Percentiles rank a stretch among this genome's conserved stretches.
phyloP scores from a whole-genome alignment of 2,113 vertebrate species.

The Caranx melampygus region DNA sequence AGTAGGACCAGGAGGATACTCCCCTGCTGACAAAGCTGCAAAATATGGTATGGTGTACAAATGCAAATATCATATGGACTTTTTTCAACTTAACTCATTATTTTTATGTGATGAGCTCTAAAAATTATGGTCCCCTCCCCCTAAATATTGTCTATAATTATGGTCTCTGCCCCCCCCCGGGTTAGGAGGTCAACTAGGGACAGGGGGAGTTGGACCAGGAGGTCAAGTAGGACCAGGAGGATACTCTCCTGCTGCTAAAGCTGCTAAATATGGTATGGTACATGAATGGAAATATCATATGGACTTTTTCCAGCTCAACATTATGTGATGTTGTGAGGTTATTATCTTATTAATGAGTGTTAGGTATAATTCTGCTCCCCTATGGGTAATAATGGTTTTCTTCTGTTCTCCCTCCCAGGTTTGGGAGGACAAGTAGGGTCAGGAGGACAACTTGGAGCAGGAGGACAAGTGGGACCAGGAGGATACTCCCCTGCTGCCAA shows the following conservation, averaged over 20 bases:
- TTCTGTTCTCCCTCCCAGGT: not conserved
- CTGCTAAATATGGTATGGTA: constrained; percentile 56
- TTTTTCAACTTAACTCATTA: no score
- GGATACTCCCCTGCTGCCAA: constrained; percentile 51
- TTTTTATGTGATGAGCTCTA: no score
- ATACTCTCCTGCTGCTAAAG: constrained; percentile 52
- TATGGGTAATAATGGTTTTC: no score
- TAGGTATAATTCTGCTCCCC: not conserved
- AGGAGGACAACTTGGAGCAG: not conserved
- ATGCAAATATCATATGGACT: no score
- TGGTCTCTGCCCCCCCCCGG: not conserved
- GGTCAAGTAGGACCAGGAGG: constrained; percentile 22
- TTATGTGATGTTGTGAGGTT: no score
- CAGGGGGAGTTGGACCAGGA: not conserved
- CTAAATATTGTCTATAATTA: not conserved
- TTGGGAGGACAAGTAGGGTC: not conserved
- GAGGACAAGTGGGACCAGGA: not conserved
- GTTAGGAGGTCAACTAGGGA: not conserved
- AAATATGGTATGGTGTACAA: no score
- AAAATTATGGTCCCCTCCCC: no score
- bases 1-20: constrained; percentile 1
- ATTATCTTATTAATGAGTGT: not conserved
- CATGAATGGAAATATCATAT: no score
- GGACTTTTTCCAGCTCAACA: no score
- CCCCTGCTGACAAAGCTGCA: no score